phyloP scores from a whole-genome alignment of 2,888 invertebrate genomes.

The Stegophylla sp. region DNA sequence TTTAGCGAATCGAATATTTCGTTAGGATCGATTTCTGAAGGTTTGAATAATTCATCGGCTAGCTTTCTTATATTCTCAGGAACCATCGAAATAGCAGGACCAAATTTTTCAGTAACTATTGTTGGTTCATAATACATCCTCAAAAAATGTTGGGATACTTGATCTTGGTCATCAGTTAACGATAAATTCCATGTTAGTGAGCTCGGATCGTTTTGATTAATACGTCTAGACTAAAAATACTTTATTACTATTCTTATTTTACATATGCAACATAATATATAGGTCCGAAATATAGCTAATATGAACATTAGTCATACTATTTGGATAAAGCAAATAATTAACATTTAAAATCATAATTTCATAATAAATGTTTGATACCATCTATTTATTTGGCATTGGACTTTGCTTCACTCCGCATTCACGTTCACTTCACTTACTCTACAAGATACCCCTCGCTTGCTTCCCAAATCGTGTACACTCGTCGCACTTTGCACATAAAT shows the following conservation, averaged over 20 bases:
- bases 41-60: slow-evolving; percentile 44
- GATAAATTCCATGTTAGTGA: slow-evolving; percentile 37
- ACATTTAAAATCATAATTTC: no score
- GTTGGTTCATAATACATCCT: slow-evolving; percentile 3
- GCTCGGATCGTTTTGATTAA: not conserved
- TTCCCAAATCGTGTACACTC: no score
- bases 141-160: slow-evolving; percentile 22
- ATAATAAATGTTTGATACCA: no score
- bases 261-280: no score
- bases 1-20: slow-evolving; percentile 8
- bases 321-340: no score
- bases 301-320: no score
- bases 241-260: slow-evolving; percentile 4
- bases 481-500: no score
- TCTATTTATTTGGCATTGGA: no score
- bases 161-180: slow-evolving; percentile 46
- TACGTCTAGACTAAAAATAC: slow-evolving; percentile 21
- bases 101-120: slow-evolving; percentile 17
- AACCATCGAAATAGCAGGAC: slow-evolving; percentile 17
- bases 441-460: no score
- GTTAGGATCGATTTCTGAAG: slow-evolving; percentile 11
- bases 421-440: no score
- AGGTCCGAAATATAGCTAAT: not conserved
- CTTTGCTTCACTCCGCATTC: no score
- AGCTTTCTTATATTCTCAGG: slow-evolving; percentile 35